These are phyloP conservation scores for Sylvietta virens DNA, from an alignment of 2,113 vertebrate species.

Conservation along the genomic window DNA sequence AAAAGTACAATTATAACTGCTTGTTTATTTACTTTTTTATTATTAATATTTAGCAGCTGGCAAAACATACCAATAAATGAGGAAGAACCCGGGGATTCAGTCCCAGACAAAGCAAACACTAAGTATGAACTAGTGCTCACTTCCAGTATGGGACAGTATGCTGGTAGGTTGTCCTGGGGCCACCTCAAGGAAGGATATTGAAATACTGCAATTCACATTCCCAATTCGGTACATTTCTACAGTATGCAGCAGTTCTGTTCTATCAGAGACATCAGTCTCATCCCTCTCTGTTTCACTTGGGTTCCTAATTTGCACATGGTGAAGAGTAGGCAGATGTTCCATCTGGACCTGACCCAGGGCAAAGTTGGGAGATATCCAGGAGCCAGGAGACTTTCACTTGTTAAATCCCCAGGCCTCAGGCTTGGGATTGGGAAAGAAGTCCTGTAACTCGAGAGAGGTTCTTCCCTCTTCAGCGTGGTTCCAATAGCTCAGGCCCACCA, in stretches of 20 bases:
- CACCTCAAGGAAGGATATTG: neutral
- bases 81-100: neutral
- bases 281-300: neutral
- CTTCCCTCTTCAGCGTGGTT: neutral
- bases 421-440: neutral
- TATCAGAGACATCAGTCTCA: neutral
- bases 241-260: neutral
- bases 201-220: neutral
- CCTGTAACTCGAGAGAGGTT: neutral
- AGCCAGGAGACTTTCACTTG: neutral
- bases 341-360: neutral
- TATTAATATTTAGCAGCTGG: neutral
- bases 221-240: neutral
- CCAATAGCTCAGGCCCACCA: neutral
- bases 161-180: neutral
- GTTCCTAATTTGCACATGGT: neutral
- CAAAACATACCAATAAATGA: neutral
- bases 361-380: neutral
- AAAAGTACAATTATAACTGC: neutral
- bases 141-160: neutral
- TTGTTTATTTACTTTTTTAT: constrained; percentile 12
- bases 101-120: neutral
- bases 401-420: neutral
- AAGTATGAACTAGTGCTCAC: neutral
- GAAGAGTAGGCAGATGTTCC: neutral